Base-by-base conservation (phyloP, 2,113 vertebrate species). In the Grallaria varia region DNA sequence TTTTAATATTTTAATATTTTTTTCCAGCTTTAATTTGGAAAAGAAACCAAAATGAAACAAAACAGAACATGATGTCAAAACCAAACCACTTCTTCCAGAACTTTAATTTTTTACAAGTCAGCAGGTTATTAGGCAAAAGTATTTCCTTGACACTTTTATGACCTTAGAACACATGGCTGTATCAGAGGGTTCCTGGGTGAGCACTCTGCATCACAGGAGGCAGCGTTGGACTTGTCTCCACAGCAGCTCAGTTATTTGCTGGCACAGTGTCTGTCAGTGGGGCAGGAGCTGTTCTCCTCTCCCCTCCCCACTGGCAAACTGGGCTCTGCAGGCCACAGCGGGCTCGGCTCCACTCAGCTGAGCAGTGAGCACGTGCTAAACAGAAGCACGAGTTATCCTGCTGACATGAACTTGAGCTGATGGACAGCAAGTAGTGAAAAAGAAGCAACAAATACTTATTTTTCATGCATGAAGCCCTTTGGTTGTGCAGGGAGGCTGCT, bases 301-400 rank as follows among this genome's bases (percentile, higher is more conserved):
- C 21, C 33, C 15, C 14, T 33, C 79, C 56, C 17, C 0, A 0
- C 5, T 45, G 55, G 19, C 42, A 86, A 23, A 33, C 23, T 35
- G 86, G 42, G 44, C 44, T 87, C 87, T 58, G 59, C 47, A 69
- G 59, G 55, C n/a, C 73, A 8, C 50, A 45, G 58, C 0, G 0
- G 56, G 55, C 84, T 90, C 59, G 81, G 89, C 86, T 92, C 52
- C 83, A 28, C 83, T 92, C 93, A 90, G 86, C 86, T 89, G 83
- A 93, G 68, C 76, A 52, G 6, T 63, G 47, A 77, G 37, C 95
- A 95, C 16, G 9, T 63, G 94, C 75, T 92, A 1, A 77, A 83
- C 67, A 93, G 82, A 76, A 83, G 96, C 20, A 37, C 80, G 95
- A 95, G 86, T 92, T 93, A 96, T 64, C 56, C 83, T 52, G 68